Base-by-base conservation (phyloP, 2,797 vertebrate species). In the Bradypodion ventrale region DNA sequence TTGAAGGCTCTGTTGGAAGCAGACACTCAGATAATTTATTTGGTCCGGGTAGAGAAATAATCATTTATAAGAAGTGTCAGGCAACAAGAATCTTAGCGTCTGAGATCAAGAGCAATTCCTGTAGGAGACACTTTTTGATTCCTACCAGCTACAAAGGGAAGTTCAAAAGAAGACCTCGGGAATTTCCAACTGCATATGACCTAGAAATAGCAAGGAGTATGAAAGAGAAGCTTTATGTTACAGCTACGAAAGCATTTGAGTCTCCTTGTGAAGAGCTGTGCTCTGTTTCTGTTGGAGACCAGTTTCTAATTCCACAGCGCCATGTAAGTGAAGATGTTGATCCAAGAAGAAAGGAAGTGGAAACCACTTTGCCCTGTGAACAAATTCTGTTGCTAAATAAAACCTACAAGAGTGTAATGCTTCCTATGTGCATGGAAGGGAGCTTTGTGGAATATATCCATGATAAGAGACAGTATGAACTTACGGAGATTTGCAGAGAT, bases 171-270 rank as follows among this genome's bases (percentile, higher is more conserved):
- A 91, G 95, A 73, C 97, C 97, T 5, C 93, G 97, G 0, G 94
- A 96, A 83, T 97, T 98, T 87, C 96, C 96, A 85, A 97, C 97
- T 0, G 96, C 95, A 5, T 97, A 97, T 86, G 97, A 98, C 87
- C 93, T 98, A 52, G 93, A 96, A 73, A 94, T 96, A 83, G 96
- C 95, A 0, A 96, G 93, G 91, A 97, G 83, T 73, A 90, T 93
- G 88, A 96, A 95, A 49, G 96, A 97, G 42, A 85, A 94, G 21
- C 94, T 98, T 59, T 96, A 96, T 0, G 96, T 97, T 60, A 96
- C 97, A 63, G 97, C 97, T 87, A 97, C 97, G 23, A 97, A 96
- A 90, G 87, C 93, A 21, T 97, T 97, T 80, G 87, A 92, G 44
- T 92, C 96, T 4, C 87, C 88, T 65, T 91, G 94, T n/a, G 70